Percentiles rank a stretch among this genome's conserved stretches.
Evolutionary conservation across 1,140 invertebrate genomes (phyloP).

Genomic region (Catajapyx aquilonaris): DNA sequence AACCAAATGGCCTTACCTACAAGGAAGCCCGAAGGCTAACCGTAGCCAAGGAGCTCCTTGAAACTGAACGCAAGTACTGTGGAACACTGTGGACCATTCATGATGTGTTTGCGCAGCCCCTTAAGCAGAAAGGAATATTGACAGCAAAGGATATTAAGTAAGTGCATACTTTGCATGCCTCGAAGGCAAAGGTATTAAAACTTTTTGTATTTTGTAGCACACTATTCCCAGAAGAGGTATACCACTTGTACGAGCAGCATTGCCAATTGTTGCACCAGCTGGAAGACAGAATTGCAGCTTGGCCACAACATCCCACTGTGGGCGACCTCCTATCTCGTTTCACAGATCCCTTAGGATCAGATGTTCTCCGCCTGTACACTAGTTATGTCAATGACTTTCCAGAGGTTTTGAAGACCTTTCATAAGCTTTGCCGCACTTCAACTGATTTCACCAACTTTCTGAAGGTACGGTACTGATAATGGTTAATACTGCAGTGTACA

Average conservation of each 20-base stretch:
- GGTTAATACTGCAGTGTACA: too few relatives aligned
- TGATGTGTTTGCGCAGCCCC: slow-evolving; percentile 19
- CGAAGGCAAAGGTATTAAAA: too few relatives aligned
- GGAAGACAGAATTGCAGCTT: slow-evolving; percentile 18
- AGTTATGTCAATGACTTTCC: slow-evolving; percentile 20
- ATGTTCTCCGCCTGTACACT: slow-evolving; percentile 18
- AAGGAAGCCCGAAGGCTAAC: slow-evolving; percentile 15
- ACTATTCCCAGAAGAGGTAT: slow-evolving; percentile 20
- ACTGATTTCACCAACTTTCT: slow-evolving; percentile 17
- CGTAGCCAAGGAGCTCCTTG: slow-evolving; percentile 19
- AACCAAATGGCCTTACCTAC: slow-evolving; percentile 4
- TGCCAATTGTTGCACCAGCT: slow-evolving; percentile 19
- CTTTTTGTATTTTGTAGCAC: slow-evolving; percentile 12
- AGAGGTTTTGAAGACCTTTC: slow-evolving; percentile 18
- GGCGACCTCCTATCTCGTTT: slow-evolving; percentile 17
- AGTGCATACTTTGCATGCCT: slow-evolving; percentile 4
- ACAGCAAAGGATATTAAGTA: slow-evolving; percentile 17
- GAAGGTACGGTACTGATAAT: slow-evolving; percentile 12
- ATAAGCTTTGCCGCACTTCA: slow-evolving; percentile 16
- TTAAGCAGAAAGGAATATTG: slow-evolving; percentile 17
- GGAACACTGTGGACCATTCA: slow-evolving; percentile 19
- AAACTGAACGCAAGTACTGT: slow-evolving; percentile 24
- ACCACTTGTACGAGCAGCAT: slow-evolving; percentile 21
- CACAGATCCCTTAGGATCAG: slow-evolving; percentile 14
- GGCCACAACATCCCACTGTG: slow-evolving; percentile 15